Conservation (phyloP, 2,113 vertebrate species). For the Syngnathus floridae region DNA sequence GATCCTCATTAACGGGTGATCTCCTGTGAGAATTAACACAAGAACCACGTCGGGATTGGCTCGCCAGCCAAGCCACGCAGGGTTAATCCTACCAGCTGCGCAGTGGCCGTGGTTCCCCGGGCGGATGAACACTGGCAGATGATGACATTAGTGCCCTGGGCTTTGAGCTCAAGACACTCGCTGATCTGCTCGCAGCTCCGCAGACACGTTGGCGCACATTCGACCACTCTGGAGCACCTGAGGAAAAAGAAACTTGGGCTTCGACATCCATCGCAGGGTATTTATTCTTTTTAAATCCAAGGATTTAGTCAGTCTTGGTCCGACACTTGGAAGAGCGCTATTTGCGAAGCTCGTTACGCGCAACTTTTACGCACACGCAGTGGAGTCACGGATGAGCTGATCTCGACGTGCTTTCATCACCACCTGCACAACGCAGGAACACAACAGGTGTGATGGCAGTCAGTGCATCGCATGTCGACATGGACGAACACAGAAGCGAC, state of each 20-base stretch:
- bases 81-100: slow-evolving; percentile 54
- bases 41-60: background rate
- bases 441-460: slow-evolving; percentile 50
- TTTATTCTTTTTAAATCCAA: background rate
- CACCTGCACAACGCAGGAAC: slow-evolving; percentile 14
- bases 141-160: slow-evolving; percentile 58
- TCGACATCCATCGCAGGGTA: background rate
- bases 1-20: background rate
- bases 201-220: slow-evolving; percentile 26
- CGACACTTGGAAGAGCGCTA: too few species aligned
- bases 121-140: slow-evolving; percentile 62
- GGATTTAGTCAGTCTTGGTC: slow-evolving; percentile 1
- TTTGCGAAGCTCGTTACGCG: slow-evolving; percentile 39
- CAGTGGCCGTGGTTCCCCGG: slow-evolving; percentile 43
- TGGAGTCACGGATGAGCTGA: slow-evolving; percentile 17
- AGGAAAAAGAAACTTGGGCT: slow-evolving; percentile 10
- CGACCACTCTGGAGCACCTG: slow-evolving; percentile 22
- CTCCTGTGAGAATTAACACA: background rate
- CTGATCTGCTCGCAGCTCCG: slow-evolving; percentile 47
- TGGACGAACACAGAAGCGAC: slow-evolving; percentile 34
- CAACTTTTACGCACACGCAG: slow-evolving; percentile 58
- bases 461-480: slow-evolving; percentile 29
- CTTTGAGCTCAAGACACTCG: slow-evolving; percentile 56
- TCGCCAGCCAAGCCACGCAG: slow-evolving; percentile 17
- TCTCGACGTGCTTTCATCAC: slow-evolving; percentile 15